Conservation (phyloP, 1,140 invertebrate genomes). For the Zaprionus ornatus region DNA sequence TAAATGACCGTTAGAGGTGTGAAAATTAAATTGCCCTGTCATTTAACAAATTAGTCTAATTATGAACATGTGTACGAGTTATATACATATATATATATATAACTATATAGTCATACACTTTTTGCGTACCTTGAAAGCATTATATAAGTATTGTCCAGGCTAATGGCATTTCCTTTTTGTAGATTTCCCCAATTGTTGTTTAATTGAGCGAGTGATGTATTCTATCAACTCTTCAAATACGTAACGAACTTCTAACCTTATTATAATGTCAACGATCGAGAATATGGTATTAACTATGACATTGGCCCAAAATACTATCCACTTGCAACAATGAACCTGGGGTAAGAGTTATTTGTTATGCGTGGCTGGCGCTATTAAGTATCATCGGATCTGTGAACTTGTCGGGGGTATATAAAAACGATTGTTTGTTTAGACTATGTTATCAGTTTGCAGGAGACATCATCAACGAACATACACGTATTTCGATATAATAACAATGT, state of each 20-base stretch:
- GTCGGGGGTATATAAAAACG: slow-evolving; percentile 62
- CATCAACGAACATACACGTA: background rate
- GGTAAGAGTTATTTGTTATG: slow-evolving; percentile 69
- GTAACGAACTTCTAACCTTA: slow-evolving; percentile 52
- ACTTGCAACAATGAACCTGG: slow-evolving; percentile 75
- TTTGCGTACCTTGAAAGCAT: slow-evolving; percentile 34
- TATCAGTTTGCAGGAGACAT: slow-evolving; percentile 42
- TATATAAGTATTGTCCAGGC: slow-evolving; percentile 25
- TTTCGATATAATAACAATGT: slow-evolving; percentile 36
- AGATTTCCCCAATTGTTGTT: slow-evolving; percentile 54
- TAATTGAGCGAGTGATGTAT: slow-evolving; percentile 59
- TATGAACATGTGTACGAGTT: slow-evolving; percentile 12
- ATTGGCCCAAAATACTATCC: slow-evolving; percentile 69
- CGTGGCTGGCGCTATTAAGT: slow-evolving; percentile 69
- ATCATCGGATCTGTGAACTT: slow-evolving; percentile 34
- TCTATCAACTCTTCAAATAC: slow-evolving; percentile 32
- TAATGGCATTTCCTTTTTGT: slow-evolving; percentile 34
- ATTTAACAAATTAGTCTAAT: slow-evolving; percentile 4
- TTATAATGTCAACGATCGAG: slow-evolving; percentile 68
- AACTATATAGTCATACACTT: background rate
- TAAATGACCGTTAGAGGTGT: no score
- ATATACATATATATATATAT: background rate
- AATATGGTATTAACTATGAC: slow-evolving; percentile 71
- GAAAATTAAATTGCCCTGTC: background rate
- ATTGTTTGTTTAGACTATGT: slow-evolving; percentile 23